Conservation (phyloP, 1,140 invertebrate species). For the Leptopilina clavipes region DNA sequence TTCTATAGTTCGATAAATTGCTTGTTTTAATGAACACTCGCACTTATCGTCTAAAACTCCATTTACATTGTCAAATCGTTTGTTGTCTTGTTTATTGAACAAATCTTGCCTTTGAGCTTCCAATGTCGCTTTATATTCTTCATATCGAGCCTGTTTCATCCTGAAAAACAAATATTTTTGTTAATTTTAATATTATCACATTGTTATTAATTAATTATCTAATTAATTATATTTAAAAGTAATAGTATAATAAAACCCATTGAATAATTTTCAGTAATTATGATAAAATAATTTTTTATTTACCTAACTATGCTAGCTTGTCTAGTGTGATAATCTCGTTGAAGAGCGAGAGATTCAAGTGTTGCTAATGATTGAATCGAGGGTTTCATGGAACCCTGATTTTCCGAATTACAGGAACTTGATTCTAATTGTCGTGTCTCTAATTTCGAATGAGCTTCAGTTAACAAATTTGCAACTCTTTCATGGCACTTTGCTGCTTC, state of each 20-base stretch:
- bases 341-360: constrained; percentile 78
- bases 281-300: too few relatives aligned
- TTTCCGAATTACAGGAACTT: constrained; percentile 57
- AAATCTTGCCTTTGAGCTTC: constrained; percentile 73
- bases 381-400: constrained; percentile 39
- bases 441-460: constrained; percentile 73
- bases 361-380: constrained; percentile 59
- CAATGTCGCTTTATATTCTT: constrained; percentile 76
- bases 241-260: too few relatives aligned
- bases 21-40: constrained; percentile 72
- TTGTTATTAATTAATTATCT: not conserved
- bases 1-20: constrained; percentile 78
- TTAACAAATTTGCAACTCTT: constrained; percentile 76
- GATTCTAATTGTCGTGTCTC: constrained; percentile 67
- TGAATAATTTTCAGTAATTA: too few relatives aligned
- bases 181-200: constrained; percentile 1
- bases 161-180: constrained; percentile 49
- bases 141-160: constrained; percentile 77
- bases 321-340: constrained; percentile 79
- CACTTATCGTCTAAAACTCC: constrained; percentile 62
- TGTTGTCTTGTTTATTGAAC: constrained; percentile 62
- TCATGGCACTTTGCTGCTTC: constrained; percentile 80
- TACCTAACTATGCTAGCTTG: constrained; percentile 75
- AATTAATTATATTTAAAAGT: not conserved
- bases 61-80: constrained; percentile 51